Evolutionary conservation across 2,113 vertebrate genomes (phyloP), one percentile per base, ranked within the genome.

Genomic region (Shinisaurus crocodilurus): DNA sequence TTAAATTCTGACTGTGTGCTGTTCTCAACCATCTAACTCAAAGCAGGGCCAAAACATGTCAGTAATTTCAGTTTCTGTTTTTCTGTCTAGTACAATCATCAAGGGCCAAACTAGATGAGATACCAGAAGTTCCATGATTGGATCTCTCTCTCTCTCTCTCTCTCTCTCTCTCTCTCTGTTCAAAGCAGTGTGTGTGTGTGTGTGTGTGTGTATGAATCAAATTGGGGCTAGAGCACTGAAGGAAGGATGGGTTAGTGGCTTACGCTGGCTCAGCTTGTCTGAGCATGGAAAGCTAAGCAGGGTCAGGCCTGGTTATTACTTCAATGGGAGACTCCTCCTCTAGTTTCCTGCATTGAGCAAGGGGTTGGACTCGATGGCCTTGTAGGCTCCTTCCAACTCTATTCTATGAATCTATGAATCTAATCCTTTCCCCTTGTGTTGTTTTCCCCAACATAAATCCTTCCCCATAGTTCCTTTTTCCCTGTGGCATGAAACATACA

Each of bases 11-110:
- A 77, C 27, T 91, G 12, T 91, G 13, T 86, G 37, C 12, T 84
- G 63, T 40, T 13, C 79, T 85, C 25, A 87, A 93, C 50, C 20
- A 69, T 69, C 81, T 29, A n/a, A 57, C 23, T 54, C 87, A 90
- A 89, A 91, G 12, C 0, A 65, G 20, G 65, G 76, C 8, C 34
- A 85, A 83, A 92, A 1, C 43, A 82, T 77, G 6, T 8, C n/a
- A 16, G 9, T n/a, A 4, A 20, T 83, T 1, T 23, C 69, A 29
- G 23, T 9, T 85, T 88, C 12, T 85, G 50, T 77, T 87, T 70
- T 8, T 0, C 16, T 85, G 6, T 79, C 43, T 65, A 29, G 4
- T 10, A 43, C 32, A 87, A 45, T 63, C 48, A 74, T 20, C 48
- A 74, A 72, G 23, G 48, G 20, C 34, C 20, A 50, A 48, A 86